These are phyloP conservation scores for Propsilocerus akamusi DNA, from an alignment of 1,140 invertebrate species.

Conservation along the genomic window DNA sequence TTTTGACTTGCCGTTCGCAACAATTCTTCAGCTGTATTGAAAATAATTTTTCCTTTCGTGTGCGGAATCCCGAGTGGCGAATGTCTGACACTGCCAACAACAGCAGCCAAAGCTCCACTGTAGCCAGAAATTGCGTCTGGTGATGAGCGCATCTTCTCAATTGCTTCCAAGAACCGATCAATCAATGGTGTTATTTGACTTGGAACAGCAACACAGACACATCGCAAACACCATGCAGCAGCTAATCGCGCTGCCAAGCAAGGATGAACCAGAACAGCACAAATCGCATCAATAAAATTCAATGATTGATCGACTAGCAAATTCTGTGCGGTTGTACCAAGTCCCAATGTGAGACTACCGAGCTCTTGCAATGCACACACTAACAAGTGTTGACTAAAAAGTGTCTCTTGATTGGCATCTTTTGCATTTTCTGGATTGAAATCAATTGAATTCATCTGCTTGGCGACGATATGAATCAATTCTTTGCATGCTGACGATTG, in stretches of 20 bases:
- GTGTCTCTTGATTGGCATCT: conserved; percentile 69
- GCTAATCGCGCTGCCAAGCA: conserved; percentile 79
- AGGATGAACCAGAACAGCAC: conserved; percentile 64
- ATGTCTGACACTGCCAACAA: conserved; percentile 75
- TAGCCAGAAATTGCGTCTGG: conserved; percentile 91
- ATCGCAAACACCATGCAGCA: conserved; percentile 85
- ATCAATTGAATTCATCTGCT: conserved; percentile 89
- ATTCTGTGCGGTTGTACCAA: conserved; percentile 82
- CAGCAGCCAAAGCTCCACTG: conserved; percentile 79
- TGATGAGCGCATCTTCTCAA: conserved; percentile 77
- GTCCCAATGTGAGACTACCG: conserved; percentile 60
- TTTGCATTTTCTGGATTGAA: conserved; percentile 79
- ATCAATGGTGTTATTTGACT: conserved; percentile 85
- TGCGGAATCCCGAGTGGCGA: conserved; percentile 93
- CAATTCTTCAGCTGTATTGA: conserved; percentile 93
- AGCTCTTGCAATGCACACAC: conserved; percentile 90
- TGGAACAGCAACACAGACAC: conserved; percentile 81
- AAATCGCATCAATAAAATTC: conserved; percentile 40
- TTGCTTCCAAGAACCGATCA: conserved; percentile 67
- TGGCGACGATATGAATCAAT: conserved; percentile 76
- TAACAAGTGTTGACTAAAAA: conserved; percentile 86
- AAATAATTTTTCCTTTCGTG: conserved; percentile 89
- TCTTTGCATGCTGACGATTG: conserved; percentile 91
- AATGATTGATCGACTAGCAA: conserved; percentile 70
- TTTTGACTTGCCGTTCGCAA: conserved; percentile 94